Percentiles rank a stretch among this genome's conserved stretches.
phyloP scores from a whole-genome alignment of 1,140 invertebrate genomes.

The Polyergus mexicanus region DNA sequence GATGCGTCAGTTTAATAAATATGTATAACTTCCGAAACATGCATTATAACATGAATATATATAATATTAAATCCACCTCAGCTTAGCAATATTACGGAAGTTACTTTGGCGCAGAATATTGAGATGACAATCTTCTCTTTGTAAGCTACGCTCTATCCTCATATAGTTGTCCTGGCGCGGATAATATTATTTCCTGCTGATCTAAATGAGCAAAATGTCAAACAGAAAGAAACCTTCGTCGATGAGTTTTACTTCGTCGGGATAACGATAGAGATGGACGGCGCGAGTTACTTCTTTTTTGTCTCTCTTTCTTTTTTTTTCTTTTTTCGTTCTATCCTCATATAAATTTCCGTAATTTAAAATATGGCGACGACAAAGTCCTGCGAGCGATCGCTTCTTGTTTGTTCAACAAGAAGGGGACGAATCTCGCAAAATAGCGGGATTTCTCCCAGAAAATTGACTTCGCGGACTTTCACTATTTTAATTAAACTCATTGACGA shows the following conservation, averaged over 20 bases:
- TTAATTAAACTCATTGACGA: slow-evolving; percentile 61
- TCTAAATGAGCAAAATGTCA: slow-evolving; percentile 49
- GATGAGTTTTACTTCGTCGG: slow-evolving; percentile 25
- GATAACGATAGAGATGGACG: slow-evolving; percentile 40
- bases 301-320: too few relatives aligned
- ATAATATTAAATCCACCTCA: slow-evolving; percentile 45
- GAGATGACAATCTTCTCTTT: slow-evolving; percentile 35
- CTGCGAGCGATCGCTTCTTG: slow-evolving; percentile 33
- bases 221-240: slow-evolving; percentile 28
- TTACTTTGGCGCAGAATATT: slow-evolving; percentile 26
- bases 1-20: slow-evolving; percentile 21
- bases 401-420: slow-evolving; percentile 36
- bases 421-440: slow-evolving; percentile 18
- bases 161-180: slow-evolving; percentile 20
- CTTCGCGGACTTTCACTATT: slow-evolving; percentile 45
- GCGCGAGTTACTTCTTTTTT: slow-evolving; percentile 5
- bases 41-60: slow-evolving; percentile 23
- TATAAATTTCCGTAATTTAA: slow-evolving; percentile 58
- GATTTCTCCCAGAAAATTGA: slow-evolving; percentile 18
- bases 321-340: background rate
- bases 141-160: slow-evolving; percentile 1
- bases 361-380: slow-evolving; percentile 37
- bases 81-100: slow-evolving; percentile 15
- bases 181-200: slow-evolving; percentile 57
- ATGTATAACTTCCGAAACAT: slow-evolving; percentile 13